Percentiles rank a stretch among this genome's conserved stretches.
phyloP scores from a whole-genome alignment of 2,797 vertebrate genomes.

The Lagodon rhomboides region DNA sequence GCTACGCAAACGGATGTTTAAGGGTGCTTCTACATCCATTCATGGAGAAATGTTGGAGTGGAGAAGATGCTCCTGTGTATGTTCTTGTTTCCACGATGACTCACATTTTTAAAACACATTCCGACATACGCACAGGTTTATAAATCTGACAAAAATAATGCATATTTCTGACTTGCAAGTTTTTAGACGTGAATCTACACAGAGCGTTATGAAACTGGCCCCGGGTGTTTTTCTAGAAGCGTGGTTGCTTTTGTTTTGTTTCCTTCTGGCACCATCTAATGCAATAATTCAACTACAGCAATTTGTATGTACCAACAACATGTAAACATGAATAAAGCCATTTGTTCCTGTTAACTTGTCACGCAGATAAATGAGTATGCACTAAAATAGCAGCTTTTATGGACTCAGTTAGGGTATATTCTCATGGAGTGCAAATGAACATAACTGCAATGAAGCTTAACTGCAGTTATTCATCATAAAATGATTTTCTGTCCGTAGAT shows the following conservation, averaged over 20 bases:
- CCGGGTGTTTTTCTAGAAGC: no score
- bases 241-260: background rate
- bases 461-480: constrained; percentile 74
- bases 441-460: constrained; percentile 53
- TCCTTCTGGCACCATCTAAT: background rate
- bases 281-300: constrained; percentile 1
- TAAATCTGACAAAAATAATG: no score
- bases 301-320: constrained; percentile 7
- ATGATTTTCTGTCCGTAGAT: constrained; percentile 69
- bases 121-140: no score
- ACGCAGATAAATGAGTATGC: constrained; percentile 55
- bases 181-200: no score
- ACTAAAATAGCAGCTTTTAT: constrained; percentile 50
- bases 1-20: no score
- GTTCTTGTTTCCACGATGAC: no score
- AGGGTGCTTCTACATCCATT: no score
- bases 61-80: no score
- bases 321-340: constrained; percentile 27
- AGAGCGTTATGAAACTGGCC: no score
- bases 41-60: no score
- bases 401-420: constrained; percentile 35
- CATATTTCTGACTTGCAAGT: no score
- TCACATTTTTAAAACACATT: no score
- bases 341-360: constrained; percentile 54
- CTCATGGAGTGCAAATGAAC: constrained; percentile 50